Percentiles rank a stretch among this genome's conserved stretches.
These are phyloP conservation scores for Erpobdella octoculata DNA, from an alignment of 2,888 invertebrate species.

Conservation along the genomic window DNA sequence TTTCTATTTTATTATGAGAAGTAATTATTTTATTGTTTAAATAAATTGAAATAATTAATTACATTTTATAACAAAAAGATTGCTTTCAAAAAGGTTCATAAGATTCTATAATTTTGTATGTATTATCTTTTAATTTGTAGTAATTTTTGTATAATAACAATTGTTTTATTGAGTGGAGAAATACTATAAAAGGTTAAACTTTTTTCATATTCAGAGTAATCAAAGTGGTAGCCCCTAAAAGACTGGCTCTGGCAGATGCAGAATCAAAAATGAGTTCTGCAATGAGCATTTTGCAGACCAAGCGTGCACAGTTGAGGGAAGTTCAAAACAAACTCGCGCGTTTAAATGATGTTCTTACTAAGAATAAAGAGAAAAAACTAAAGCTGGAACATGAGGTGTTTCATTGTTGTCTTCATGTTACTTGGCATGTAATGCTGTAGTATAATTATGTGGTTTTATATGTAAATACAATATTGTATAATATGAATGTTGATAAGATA, in stretches of 20 bases:
- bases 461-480: too few species aligned
- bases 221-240: slow-evolving; percentile 54
- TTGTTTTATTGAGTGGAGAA: neutral
- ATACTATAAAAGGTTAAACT: neutral
- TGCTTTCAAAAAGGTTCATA: too few species aligned
- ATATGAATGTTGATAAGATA: too few species aligned
- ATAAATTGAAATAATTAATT: neutral
- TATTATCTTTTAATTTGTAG: neutral
- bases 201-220: slow-evolving; percentile 45
- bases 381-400: slow-evolving; percentile 44
- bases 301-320: slow-evolving; percentile 50
- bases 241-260: slow-evolving; percentile 50
- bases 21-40: neutral
- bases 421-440: too few species aligned
- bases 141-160: neutral
- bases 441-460: too few species aligned
- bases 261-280: slow-evolving; percentile 50
- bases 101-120: too few species aligned
- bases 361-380: slow-evolving; percentile 52
- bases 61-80: too few species aligned
- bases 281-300: slow-evolving; percentile 50
- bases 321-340: slow-evolving; percentile 53
- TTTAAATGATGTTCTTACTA: slow-evolving; percentile 50
- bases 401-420: too few species aligned
- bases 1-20: neutral